Conservation (phyloP, 2,888 invertebrate species). For the Orchesella flavescens region DNA sequence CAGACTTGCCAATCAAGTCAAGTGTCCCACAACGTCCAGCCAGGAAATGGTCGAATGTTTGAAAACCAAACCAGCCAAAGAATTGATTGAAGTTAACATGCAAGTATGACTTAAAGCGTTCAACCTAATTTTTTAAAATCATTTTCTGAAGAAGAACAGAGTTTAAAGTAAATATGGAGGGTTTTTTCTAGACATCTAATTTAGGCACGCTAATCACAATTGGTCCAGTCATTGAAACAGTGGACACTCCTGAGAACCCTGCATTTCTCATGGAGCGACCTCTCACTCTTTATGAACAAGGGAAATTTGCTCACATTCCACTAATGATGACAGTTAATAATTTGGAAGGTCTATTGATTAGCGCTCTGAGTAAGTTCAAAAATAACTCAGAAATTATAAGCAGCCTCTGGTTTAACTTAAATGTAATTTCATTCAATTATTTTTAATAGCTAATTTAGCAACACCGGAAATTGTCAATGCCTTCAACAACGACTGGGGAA, state of each 20-base stretch:
- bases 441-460: constrained; percentile 41
- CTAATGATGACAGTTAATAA: constrained; percentile 47
- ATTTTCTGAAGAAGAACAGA: neutral
- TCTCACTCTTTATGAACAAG: constrained; percentile 13
- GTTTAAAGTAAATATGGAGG: neutral
- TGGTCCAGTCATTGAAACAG: constrained; percentile 41
- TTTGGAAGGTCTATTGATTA: constrained; percentile 50
- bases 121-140: neutral
- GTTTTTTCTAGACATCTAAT: constrained; percentile 1
- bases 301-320: constrained; percentile 50
- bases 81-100: constrained; percentile 33
- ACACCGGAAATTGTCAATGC: constrained; percentile 16
- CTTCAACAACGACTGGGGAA: constrained; percentile 56
- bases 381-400: neutral
- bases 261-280: constrained; percentile 50
- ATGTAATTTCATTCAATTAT: no score
- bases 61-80: constrained; percentile 40
- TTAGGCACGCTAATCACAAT: constrained; percentile 25
- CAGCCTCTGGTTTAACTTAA: no score
- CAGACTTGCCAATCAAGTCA: constrained; percentile 32
- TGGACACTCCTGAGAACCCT: neutral
- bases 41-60: constrained; percentile 36
- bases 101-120: constrained; percentile 19
- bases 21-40: constrained; percentile 35
- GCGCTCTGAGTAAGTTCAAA: constrained; percentile 36